These are phyloP conservation scores for Pedetes capensis DNA, from an alignment of 2,113 vertebrate genomes.

Conservation along the genomic window DNA sequence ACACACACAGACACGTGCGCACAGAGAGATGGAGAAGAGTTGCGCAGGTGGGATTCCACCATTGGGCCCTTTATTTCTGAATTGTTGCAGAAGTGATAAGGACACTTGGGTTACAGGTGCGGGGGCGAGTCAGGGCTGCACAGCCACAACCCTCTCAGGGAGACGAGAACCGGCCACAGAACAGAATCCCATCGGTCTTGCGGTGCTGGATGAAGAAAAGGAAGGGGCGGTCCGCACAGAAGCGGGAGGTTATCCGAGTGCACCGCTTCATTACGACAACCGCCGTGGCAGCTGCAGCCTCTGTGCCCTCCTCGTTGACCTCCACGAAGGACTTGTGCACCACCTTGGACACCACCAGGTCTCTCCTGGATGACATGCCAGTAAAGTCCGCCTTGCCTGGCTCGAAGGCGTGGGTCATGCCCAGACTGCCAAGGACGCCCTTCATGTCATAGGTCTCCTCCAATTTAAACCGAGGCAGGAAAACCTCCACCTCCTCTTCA, in stretches of 20 bases:
- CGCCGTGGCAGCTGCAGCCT: conserved; percentile 89
- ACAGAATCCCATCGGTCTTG: conserved; percentile 76
- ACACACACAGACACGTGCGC: neutral
- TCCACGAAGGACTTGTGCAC: conserved; percentile 93
- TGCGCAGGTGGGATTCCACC: neutral
- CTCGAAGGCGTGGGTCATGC: conserved; percentile 88
- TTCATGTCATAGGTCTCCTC: conserved; percentile 87
- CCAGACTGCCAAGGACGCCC: conserved; percentile 82
- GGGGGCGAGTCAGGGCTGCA: neutral
- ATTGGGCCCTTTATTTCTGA: conserved; percentile 44
- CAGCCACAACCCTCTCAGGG: conserved; percentile 34
- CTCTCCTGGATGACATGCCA: conserved; percentile 83
- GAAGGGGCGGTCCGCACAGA: conserved; percentile 85
- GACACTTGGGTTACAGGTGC: neutral
- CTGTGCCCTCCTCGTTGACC: conserved; percentile 94
- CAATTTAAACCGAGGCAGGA: conserved; percentile 89
- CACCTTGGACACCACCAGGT: conserved; percentile 88
- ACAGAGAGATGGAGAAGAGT: too few species aligned
- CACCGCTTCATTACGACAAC: conserved; percentile 78
- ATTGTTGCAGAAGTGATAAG: neutral
- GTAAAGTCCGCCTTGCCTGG: conserved; percentile 79
- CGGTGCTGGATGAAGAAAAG: conserved; percentile 85
- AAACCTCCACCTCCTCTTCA: conserved; percentile 78
- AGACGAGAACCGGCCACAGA: conserved; percentile 82
- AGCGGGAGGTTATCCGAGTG: fast-evolving